These are phyloP conservation scores for Drepana arcuata DNA, from an alignment of 1,140 invertebrate genomes.

Conservation along the genomic window DNA sequence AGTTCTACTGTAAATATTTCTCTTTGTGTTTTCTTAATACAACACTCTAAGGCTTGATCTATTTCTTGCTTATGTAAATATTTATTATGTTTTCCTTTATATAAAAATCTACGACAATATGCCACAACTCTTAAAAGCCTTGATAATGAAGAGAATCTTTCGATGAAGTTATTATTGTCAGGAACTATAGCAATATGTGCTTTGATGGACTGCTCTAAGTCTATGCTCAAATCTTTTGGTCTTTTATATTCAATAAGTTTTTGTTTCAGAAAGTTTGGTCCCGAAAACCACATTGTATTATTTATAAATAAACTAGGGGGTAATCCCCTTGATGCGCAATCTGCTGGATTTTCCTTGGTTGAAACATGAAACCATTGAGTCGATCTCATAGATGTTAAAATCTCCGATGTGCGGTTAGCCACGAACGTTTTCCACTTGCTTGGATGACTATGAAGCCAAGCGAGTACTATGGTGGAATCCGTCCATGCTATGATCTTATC, in stretches of 20 bases:
- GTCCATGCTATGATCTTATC: conserved; percentile 17
- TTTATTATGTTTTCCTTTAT: neutral
- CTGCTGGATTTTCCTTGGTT: too few relatives aligned
- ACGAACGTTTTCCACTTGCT: too few relatives aligned
- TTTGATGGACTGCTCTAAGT: conserved; percentile 4
- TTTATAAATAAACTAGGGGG: neutral
- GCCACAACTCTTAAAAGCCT: conserved; percentile 1
- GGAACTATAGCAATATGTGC: neutral
- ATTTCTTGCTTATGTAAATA: conserved; percentile 3
- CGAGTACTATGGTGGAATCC: conserved; percentile 2
- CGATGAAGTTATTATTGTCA: neutral
- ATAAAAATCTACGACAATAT: conserved; percentile 3
- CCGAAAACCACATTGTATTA: conserved; percentile 4
- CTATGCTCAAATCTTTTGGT: neutral
- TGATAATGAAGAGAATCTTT: conserved; percentile 1
- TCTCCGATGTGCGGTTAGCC: too few relatives aligned
- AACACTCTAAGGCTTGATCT: conserved; percentile 1
- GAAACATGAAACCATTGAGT: too few relatives aligned
- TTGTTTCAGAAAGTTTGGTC: conserved; percentile 4
- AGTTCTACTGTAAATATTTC: conserved; percentile 6
- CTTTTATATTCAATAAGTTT: conserved; percentile 1
- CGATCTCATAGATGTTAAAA: too few relatives aligned
- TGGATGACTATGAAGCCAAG: too few relatives aligned
- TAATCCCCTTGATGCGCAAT: too few relatives aligned
- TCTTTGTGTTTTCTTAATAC: conserved; percentile 4